phyloP scores from a whole-genome alignment of 1,140 invertebrate genomes.

The Drosophila quadrilineata region DNA sequence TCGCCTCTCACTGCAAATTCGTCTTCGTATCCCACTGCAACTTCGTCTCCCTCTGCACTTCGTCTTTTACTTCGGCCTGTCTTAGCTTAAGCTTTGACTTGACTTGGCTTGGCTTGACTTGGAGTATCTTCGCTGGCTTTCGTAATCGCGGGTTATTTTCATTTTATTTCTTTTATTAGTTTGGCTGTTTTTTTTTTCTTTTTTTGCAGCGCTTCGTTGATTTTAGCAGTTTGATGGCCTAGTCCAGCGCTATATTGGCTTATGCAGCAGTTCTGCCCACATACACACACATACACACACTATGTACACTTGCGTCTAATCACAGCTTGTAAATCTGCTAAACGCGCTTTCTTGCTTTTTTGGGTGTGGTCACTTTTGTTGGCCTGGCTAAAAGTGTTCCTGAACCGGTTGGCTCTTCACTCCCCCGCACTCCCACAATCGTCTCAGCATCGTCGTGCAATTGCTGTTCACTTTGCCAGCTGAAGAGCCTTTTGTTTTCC shows the following conservation, averaged over 20 bases:
- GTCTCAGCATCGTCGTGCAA: not conserved
- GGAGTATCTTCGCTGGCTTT: conserved; percentile 69
- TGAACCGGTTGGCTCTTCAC: conserved; percentile 2
- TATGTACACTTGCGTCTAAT: conserved; percentile 32
- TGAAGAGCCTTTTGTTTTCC: conserved; percentile 6
- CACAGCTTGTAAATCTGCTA: conserved; percentile 58
- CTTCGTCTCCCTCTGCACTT: not conserved
- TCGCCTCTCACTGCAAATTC: not conserved
- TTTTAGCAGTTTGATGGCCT: conserved; percentile 60
- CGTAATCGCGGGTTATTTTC: conserved; percentile 52
- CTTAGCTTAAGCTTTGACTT: conserved; percentile 11
- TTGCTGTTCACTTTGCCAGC: not conserved
- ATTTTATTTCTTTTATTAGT: not conserved
- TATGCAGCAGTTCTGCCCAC: conserved; percentile 69
- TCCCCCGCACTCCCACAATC: not conserved
- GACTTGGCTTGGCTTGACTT: conserved; percentile 44
- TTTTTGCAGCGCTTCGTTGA: conserved; percentile 71
- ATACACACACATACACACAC: conserved; percentile 36
- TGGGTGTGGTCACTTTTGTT: conserved; percentile 48
- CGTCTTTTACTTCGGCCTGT: conserved; percentile 25
- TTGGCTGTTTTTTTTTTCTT: conserved; percentile 31
- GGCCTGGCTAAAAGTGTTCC: conserved; percentile 1
- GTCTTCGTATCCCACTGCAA: not conserved
- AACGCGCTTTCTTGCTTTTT: conserved; percentile 73
- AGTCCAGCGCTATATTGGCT: conserved; percentile 74